These are phyloP conservation scores for Noctilio leporinus DNA, from an alignment of 2,113 vertebrate genomes.

Conservation along the genomic window DNA sequence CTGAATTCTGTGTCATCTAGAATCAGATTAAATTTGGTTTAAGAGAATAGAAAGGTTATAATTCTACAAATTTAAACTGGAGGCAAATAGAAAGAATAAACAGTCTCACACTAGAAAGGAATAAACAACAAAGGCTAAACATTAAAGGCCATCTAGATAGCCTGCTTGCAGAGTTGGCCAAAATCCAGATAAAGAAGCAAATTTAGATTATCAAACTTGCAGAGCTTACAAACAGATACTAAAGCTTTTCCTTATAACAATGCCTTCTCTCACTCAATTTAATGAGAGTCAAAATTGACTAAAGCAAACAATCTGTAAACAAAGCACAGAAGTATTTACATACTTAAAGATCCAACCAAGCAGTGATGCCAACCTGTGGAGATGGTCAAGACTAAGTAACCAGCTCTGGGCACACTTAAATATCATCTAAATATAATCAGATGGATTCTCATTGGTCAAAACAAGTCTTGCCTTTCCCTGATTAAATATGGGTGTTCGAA, in stretches of 20 bases:
- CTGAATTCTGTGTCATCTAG: background rate
- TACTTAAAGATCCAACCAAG: background rate
- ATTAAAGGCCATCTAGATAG: constrained; percentile 39
- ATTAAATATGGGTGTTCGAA: constrained; percentile 51
- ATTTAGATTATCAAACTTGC: constrained; percentile 41
- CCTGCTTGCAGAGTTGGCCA: background rate
- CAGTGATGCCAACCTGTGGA: background rate
- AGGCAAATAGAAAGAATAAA: background rate
- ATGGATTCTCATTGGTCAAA: constrained; percentile 15
- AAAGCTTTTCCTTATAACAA: constrained; percentile 21
- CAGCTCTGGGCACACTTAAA: constrained; percentile 46
- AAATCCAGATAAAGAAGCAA: constrained; percentile 43
- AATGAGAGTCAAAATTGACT: constrained; percentile 26
- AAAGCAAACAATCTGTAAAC: constrained; percentile 26
- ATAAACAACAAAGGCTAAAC: constrained; percentile 16
- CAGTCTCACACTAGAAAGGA: background rate
- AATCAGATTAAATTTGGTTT: constrained; percentile 22
- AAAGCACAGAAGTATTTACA: background rate
- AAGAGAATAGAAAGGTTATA: constrained; percentile 8
- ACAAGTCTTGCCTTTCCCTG: constrained; percentile 60
- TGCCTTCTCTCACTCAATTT: constrained; percentile 18
- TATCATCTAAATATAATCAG: constrained; percentile 47
- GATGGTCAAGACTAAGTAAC: constrained; percentile 44
- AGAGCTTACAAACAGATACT: constrained; percentile 29
- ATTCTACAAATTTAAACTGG: constrained; percentile 15